These are phyloP conservation scores for Chiroxiphia lanceolata DNA, from an alignment of 2,797 vertebrate genomes.

Conservation along the genomic window DNA sequence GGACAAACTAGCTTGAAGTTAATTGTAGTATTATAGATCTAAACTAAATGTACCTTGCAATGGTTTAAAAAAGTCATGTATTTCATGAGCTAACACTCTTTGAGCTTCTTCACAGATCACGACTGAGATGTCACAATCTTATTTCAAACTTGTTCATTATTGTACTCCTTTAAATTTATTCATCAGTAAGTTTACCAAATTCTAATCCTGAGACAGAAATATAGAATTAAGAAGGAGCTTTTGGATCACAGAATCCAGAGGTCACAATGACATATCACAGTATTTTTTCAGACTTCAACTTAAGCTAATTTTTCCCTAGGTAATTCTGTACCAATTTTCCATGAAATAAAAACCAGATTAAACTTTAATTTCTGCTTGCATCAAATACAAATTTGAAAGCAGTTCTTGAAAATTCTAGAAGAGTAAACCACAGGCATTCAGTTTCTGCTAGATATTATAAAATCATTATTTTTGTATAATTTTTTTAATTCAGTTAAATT, in stretches of 20 bases:
- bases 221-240: background rate
- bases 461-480: background rate
- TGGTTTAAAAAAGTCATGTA: background rate
- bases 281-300: background rate
- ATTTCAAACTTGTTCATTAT: background rate
- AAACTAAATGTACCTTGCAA: background rate
- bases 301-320: background rate
- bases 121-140: background rate
- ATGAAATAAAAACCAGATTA: background rate
- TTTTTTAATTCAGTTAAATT: background rate
- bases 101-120: background rate
- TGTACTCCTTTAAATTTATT: background rate
- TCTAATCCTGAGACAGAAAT: background rate
- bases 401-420: background rate
- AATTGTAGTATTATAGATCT: background rate
- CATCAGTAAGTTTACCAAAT: background rate
- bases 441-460: background rate
- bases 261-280: background rate
- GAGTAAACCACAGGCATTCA: background rate
- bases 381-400: background rate
- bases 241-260: background rate
- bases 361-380: background rate
- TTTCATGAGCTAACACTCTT: background rate
- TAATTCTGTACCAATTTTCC: background rate
- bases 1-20: background rate